Base-by-base conservation (phyloP, 23 tunicate species). In the Halocynthia aurantium region DNA sequence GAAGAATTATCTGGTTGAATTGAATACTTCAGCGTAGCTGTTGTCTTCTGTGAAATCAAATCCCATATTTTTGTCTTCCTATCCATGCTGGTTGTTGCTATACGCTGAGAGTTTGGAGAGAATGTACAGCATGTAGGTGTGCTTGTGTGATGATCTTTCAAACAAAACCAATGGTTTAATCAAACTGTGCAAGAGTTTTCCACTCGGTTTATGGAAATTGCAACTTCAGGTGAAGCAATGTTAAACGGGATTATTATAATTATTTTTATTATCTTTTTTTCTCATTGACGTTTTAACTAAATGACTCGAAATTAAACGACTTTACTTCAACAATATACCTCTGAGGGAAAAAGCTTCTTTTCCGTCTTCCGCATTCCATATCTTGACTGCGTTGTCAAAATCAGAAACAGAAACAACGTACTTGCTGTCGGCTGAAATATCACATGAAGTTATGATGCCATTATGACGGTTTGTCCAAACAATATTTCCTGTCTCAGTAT, bases 41-140 rank as follows among this genome's bases (percentile, higher is more conserved):
- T 92, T 21, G 84, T 68, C 10, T 73, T 79, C 31, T 86, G 67
- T 52, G 98, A 92, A 8, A 86, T 50, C 61, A 86, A 51, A 78
- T 92, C 98, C 85, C 85, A 92, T 9, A 92, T 75, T 86, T 92
- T 92, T 22, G 98, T 92, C 8, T 55, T 60, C 19, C 61, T 73
- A 68, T 86, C 92, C 87, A 92, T 86, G 11, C 90, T 63, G 7
- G 85, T 74, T n/a, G 81, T 82, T 6, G 87, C 98, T 31, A 92
- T 62, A 20, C 98, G 57, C 62, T 92, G 88, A 22, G 70, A 15
- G 52, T 92, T 84, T 21, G 88, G 85, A 18, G 98, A 92, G 75
- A 86, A 92, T 17, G 67, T 80, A 76, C 98, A 92, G 56, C 87
- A 82, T 11, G 88, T 83, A 7, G 92, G 98, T 10, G 98, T 86